These are phyloP conservation scores for Clanis bilineata DNA, from an alignment of 2,888 invertebrate species.

Conservation along the genomic window DNA sequence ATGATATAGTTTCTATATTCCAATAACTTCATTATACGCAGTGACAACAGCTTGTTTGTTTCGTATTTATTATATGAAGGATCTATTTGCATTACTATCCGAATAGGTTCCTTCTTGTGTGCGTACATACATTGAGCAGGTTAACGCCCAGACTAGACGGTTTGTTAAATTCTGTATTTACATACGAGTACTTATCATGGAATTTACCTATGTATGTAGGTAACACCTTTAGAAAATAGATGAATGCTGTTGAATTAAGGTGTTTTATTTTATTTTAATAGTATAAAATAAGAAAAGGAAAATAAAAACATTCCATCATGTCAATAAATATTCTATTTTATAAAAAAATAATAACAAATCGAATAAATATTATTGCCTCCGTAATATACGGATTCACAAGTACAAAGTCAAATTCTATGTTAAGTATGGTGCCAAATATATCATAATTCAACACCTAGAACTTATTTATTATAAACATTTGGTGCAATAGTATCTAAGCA, in stretches of 20 bases:
- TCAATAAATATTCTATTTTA: conserved; percentile 52
- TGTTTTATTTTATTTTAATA: too few species aligned
- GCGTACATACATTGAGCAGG: too few species aligned
- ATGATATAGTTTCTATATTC: too few species aligned
- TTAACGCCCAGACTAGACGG: not conserved
- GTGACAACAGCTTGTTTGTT: not conserved
- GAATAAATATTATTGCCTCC: conserved; percentile 68
- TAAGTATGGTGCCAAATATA: conserved; percentile 25
- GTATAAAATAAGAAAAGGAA: not conserved
- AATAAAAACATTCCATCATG: conserved; percentile 30
- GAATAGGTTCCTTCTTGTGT: not conserved
- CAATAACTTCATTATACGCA: not conserved
- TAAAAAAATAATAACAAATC: conserved; percentile 57
- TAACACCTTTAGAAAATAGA: too few species aligned
- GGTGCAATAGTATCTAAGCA: conserved; percentile 47
- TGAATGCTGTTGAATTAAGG: too few species aligned
- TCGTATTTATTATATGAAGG: not conserved
- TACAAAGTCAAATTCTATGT: conserved; percentile 22
- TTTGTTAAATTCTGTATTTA: not conserved
- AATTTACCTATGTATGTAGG: too few species aligned
- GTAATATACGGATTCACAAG: conserved; percentile 70
- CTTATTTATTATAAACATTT: conserved; percentile 60
- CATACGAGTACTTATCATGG: not conserved
- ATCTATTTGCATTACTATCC: not conserved
- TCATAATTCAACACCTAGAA: conserved; percentile 37